Conservation (phyloP, 2,888 invertebrate species). For the Petrolisthes manimaculis region DNA sequence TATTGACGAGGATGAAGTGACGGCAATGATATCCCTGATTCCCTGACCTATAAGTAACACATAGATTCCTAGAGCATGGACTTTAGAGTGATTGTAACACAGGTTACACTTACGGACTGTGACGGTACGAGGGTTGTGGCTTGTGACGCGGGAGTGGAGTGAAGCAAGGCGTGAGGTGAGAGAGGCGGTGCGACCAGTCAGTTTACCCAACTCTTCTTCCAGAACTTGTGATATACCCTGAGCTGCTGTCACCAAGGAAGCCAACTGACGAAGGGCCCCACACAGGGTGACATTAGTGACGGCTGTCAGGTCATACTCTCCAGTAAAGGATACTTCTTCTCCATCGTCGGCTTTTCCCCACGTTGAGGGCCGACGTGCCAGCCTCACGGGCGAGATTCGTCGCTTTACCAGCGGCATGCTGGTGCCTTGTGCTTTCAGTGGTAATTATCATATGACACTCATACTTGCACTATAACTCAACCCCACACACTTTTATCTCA, state of each 20-base stretch:
- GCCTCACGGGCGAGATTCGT: slow-evolving; percentile 47
- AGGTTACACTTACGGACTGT: slow-evolving; percentile 88
- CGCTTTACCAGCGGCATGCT: slow-evolving; percentile 65
- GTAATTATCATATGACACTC: slow-evolving; percentile 28
- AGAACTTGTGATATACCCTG: slow-evolving; percentile 89
- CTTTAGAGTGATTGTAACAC: neutral
- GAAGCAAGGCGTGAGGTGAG: slow-evolving; percentile 79
- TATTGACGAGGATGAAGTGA: no score
- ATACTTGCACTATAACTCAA: slow-evolving; percentile 3
- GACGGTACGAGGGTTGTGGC: slow-evolving; percentile 88
- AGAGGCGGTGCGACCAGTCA: slow-evolving; percentile 80
- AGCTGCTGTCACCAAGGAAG: slow-evolving; percentile 84
- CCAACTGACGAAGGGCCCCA: slow-evolving; percentile 86
- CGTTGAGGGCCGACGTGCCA: slow-evolving; percentile 55
- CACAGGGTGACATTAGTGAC: slow-evolving; percentile 89
- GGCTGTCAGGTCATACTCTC: slow-evolving; percentile 84
- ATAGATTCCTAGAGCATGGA: neutral
- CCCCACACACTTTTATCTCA: slow-evolving; percentile 20
- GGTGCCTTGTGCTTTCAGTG: slow-evolving; percentile 12
- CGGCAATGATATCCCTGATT: neutral
- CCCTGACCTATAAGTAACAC: neutral
- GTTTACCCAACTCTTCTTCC: slow-evolving; percentile 80
- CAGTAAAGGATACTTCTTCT: slow-evolving; percentile 48
- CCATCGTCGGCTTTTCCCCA: slow-evolving; percentile 49
- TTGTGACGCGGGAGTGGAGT: slow-evolving; percentile 80